Evolutionary conservation across 2,888 invertebrate species (phyloP), one percentile per base, ranked within the genome.

Genomic region (Oxystoma pomonae): DNA sequence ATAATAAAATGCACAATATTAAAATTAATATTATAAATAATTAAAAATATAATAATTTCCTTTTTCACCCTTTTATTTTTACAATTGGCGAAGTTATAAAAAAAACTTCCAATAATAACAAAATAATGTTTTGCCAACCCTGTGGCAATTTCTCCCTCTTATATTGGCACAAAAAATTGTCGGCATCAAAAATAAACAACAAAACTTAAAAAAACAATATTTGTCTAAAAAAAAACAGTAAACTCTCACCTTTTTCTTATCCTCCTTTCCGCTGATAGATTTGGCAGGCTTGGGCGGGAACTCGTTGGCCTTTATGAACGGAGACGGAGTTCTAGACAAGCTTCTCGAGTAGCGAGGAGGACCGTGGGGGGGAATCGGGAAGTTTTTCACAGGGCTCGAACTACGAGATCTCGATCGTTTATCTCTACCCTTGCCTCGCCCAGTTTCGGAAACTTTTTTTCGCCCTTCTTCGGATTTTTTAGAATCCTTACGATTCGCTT

Each of bases 291-390:
- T 85, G 80, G 72, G 77, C 16, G 80, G 86, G 57, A 86, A 83
- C 76, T 87, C 87, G 68, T 86, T 83, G 70, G 85, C 85, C 72
- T 90, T 90, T 66, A 92, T 87, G 79, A 93, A 92, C 55, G 93
- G 92, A 16, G 93, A 92, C 16, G 93, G 92, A 0, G 92, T 93
- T 67, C 92, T 85, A n/a, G 93, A 93, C 55, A 92, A 83, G 74
- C 92, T 92, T 76, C 86, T 85, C 19, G 89, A 90, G 77, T 87
- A 90, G 75, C 89, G 70, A 7, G 80, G 78, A 17, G 78, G 80
- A 20, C 80, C 79, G 59, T 78, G 74, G 1, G 80, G 78, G n/a
- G 79, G 79, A 56, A 79, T 77, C n/a, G 76, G 74, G 63, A 73
- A 68, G 50, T 67, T 72, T 58, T 74, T 72, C 61, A 75, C 74